Percentiles rank a stretch among this genome's conserved stretches.
Conservation (phyloP, 2,888 invertebrate species). For the Cerastoderma edule region DNA sequence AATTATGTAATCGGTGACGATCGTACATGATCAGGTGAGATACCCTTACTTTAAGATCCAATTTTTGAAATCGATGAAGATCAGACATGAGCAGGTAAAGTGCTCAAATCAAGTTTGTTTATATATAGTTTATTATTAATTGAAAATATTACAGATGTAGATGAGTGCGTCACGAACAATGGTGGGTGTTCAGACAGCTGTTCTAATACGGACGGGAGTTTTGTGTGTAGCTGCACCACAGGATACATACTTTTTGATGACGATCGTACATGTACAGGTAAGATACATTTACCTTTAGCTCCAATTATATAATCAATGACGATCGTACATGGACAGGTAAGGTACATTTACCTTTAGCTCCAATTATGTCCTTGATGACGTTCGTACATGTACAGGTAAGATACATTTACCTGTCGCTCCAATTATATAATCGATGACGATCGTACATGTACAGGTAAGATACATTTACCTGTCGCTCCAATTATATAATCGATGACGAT, state of each 20-base stretch:
- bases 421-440: too few relatives aligned
- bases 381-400: slow-evolving; percentile 3
- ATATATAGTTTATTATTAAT: not conserved
- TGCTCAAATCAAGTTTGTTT: not conserved
- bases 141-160: not conserved
- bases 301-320: not conserved
- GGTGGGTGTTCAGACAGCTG: not conserved
- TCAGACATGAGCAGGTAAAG: slow-evolving; percentile 22
- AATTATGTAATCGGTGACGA: not conserved
- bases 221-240: not conserved
- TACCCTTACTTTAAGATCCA: not conserved
- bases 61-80: not conserved
- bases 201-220: slow-evolving; percentile 2
- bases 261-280: slow-evolving; percentile 9
- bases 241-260: slow-evolving; percentile 4
- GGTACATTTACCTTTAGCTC: too few relatives aligned
- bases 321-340: too few relatives aligned
- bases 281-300: not conserved
- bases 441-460: not conserved
- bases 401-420: not conserved
- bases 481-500: not conserved
- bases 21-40: not conserved
- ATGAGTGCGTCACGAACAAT: slow-evolving; percentile 1
- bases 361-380: too few relatives aligned
- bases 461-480: not conserved